Evolutionary conservation across 2,797 vertebrate species (phyloP).

Genomic region (Poeciliopsis gracilis): DNA sequence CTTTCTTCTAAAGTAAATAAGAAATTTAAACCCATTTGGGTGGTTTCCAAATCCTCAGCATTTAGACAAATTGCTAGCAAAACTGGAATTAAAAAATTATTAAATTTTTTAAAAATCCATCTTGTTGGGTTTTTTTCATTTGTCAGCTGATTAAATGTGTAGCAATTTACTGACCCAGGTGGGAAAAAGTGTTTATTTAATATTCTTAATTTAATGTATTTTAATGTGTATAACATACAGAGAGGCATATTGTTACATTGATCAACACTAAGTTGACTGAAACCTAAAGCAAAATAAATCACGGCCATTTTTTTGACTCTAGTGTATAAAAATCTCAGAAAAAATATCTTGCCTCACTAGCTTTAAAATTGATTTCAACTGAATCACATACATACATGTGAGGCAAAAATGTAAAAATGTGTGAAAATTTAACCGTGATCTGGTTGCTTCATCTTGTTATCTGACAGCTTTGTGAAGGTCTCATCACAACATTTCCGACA

Average conservation of each 20-base stretch:
- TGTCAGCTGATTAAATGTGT: not conserved
- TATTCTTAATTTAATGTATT: not conserved
- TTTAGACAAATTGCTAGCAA: constrained; percentile 51
- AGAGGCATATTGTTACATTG: not conserved
- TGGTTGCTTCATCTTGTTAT: not conserved
- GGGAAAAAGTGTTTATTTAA: not conserved
- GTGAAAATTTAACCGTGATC: not conserved
- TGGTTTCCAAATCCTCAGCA: constrained; percentile 36
- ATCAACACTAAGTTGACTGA: not conserved
- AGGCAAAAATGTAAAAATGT: not conserved
- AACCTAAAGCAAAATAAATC: not conserved
- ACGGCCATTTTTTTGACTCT: not conserved
- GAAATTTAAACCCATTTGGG: constrained; percentile 53
- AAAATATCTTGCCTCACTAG: not conserved
- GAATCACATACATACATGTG: not conserved
- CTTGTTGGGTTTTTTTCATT: not conserved
- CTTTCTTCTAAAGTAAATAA: constrained; percentile 31
- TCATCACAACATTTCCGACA: not conserved
- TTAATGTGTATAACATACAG: not conserved
- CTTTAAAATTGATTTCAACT: not conserved
- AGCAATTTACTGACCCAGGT: not conserved
- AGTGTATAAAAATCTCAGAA: not conserved
- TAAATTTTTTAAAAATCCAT: constrained; percentile 37
- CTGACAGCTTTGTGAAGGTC: not conserved
- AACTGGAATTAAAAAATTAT: constrained; percentile 67